Percentiles rank a stretch among this genome's conserved stretches.
phyloP scores from a whole-genome alignment of 2,888 invertebrate genomes.

The Abrostola triplasia region DNA sequence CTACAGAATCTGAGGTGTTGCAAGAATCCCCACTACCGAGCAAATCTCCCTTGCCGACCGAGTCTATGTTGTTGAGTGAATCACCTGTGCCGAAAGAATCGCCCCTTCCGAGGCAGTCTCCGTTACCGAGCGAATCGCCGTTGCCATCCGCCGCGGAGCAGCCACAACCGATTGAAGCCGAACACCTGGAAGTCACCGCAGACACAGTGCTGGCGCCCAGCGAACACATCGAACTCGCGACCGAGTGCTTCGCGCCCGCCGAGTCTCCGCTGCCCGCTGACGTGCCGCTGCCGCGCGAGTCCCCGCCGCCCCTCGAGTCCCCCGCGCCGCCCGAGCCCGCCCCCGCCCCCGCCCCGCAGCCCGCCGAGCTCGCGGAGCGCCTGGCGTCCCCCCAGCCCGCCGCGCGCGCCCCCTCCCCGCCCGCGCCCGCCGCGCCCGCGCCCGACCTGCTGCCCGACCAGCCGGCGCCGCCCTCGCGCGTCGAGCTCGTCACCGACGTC shows the following conservation, averaged over 20 bases:
- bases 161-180: constrained; percentile 19
- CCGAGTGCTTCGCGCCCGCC: constrained; percentile 25
- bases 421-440: constrained; percentile 63
- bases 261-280: constrained; percentile 52
- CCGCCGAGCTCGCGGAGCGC: constrained; percentile 34
- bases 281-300: constrained; percentile 49
- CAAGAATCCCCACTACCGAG: constrained; percentile 50
- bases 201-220: constrained; percentile 6
- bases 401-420: constrained; percentile 42
- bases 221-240: constrained; percentile 7
- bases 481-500: constrained; percentile 79
- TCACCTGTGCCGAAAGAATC: constrained; percentile 51
- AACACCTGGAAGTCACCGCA: constrained; percentile 17
- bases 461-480: constrained; percentile 56
- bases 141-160: constrained; percentile 26
- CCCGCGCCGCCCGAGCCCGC: constrained; percentile 29
- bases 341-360: constrained; percentile 14
- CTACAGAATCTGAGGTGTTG: constrained; percentile 23
- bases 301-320: constrained; percentile 46
- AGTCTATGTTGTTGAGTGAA: constrained; percentile 51
- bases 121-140: constrained; percentile 52
- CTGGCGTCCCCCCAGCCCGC: constrained; percentile 32
- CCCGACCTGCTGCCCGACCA: constrained; percentile 79
- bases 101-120: constrained; percentile 46
- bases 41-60: constrained; percentile 51